Conservation (phyloP, 2,113 vertebrate genomes). For the Takifugu flavidus region DNA sequence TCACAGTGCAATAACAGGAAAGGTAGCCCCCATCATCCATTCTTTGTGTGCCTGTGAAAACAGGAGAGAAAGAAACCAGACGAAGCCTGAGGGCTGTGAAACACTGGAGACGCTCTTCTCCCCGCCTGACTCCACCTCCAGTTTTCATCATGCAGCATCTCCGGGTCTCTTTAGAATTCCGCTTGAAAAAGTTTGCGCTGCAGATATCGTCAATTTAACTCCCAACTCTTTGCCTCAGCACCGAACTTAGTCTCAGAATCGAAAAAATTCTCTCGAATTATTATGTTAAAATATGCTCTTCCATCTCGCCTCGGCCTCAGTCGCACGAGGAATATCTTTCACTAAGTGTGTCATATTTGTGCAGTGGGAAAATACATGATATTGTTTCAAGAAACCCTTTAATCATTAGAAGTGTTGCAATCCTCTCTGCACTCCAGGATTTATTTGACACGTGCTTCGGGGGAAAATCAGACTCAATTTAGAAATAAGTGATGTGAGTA, state of each 20-base stretch:
- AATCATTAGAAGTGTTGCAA: constrained; percentile 16
- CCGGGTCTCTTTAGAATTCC: constrained; percentile 55
- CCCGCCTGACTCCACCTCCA: constrained; percentile 53
- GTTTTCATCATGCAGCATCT: constrained; percentile 54
- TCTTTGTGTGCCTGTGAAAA: constrained; percentile 41
- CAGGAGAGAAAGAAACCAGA: constrained; percentile 55
- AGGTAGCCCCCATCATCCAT: constrained; percentile 38
- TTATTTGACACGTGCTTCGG: constrained; percentile 36
- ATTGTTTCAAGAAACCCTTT: constrained; percentile 24
- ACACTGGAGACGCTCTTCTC: constrained; percentile 48
- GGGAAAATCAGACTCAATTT: constrained; percentile 22
- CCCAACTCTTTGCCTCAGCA: not conserved
- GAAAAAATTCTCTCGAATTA: constrained; percentile 23
- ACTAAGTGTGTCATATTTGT: constrained; percentile 6
- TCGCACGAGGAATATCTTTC: constrained; percentile 18
- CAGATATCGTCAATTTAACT: constrained; percentile 50
- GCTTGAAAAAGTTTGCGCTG: constrained; percentile 47
- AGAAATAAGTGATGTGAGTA: constrained; percentile 15
- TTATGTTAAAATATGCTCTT: constrained; percentile 3
- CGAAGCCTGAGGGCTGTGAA: constrained; percentile 58
- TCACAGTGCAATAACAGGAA: constrained; percentile 29
- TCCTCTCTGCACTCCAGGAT: constrained; percentile 12
- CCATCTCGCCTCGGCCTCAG: not conserved
- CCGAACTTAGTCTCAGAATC: constrained; percentile 34
- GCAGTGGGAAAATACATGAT: not conserved